Base-by-base conservation (phyloP, 1,140 invertebrate species). In the Spodoptera frugiperda region DNA sequence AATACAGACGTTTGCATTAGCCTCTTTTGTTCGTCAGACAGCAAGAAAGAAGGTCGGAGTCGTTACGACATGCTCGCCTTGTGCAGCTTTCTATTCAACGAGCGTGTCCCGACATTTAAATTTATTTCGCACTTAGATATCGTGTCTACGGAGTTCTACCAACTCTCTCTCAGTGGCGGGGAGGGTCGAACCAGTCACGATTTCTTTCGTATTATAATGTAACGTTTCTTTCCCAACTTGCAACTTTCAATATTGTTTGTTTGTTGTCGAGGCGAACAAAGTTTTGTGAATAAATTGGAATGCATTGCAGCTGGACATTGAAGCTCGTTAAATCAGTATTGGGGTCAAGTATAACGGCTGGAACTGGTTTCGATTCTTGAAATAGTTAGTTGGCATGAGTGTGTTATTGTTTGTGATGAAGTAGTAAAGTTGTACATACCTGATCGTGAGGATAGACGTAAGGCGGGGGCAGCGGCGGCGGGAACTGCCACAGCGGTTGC, bases 401-500 rank as follows among this genome's bases (percentile, higher is more conserved):
- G 44, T 81, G 53, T 19, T 17, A 15, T 73, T 77, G 44, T 51
- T 67, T 48, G 44, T 78, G 65, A 11, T 77, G 71, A 33, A 30
- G 15, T 25, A 14, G 51, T 48, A 6, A 39, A 39, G 33, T 21
- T 12, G 49, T 85, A 94, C 95, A 91, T 94, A 97, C 97, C 96
- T 97, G 96, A 95, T 97, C 96, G 88, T 96, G 96, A 91, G 95
- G 96, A 95, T 96, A 97, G 95, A 97, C 95, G 95, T 96, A 95
- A 91, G 96, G 96, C 81, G 96, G 95, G 87, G 96, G 95, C 89
- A 96, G 95, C 89, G 96, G 96, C 83, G 96, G 96, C 88, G 96
- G 97, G 89, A 97, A 97, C 89, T 97, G 96, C 97, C 97, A 97
- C 87, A 97, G 93, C 82, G 96, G 96, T 88, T 96, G 96, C 91